Evolutionary conservation across 2,888 invertebrate species (phyloP).

Genomic region (Andricus curvator): DNA sequence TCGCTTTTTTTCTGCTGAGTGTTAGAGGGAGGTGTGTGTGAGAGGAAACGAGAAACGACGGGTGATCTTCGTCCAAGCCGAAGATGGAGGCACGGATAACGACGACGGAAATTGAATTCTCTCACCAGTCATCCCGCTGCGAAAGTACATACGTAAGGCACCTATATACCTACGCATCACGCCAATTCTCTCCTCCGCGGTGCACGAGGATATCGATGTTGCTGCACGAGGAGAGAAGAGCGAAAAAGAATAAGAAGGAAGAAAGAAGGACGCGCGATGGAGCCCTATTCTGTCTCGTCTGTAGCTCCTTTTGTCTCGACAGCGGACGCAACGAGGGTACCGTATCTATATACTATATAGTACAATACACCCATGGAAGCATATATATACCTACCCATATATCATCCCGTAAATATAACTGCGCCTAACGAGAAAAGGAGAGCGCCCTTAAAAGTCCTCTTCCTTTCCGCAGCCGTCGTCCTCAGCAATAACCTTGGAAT

Average conservation of each 20-base stretch:
- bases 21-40: conserved; percentile 51
- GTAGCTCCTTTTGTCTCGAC: conserved; percentile 60
- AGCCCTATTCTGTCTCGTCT: conserved; percentile 48
- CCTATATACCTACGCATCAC: conserved; percentile 55
- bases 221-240: conserved; percentile 49
- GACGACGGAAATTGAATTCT: conserved; percentile 76
- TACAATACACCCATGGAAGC: conserved; percentile 45
- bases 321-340: conserved; percentile 47
- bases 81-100: conserved; percentile 74
- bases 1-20: conserved; percentile 52
- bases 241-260: conserved; percentile 53
- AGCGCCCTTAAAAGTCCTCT: conserved; percentile 46
- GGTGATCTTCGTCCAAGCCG: conserved; percentile 61
- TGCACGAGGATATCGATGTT: conserved; percentile 57
- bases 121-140: conserved; percentile 73
- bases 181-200: conserved; percentile 60
- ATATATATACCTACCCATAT: conserved; percentile 46
- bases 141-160: conserved; percentile 62
- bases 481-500: conserved; percentile 40
- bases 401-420: conserved; percentile 52
- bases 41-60: conserved; percentile 61
- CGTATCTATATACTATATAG: conserved; percentile 28
- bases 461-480: conserved; percentile 34
- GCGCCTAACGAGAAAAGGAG: conserved; percentile 51
- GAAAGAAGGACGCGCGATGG: conserved; percentile 46